These are phyloP conservation scores for Galeopterus variegatus DNA, from an alignment of 2,113 vertebrate species.

Conservation along the genomic window DNA sequence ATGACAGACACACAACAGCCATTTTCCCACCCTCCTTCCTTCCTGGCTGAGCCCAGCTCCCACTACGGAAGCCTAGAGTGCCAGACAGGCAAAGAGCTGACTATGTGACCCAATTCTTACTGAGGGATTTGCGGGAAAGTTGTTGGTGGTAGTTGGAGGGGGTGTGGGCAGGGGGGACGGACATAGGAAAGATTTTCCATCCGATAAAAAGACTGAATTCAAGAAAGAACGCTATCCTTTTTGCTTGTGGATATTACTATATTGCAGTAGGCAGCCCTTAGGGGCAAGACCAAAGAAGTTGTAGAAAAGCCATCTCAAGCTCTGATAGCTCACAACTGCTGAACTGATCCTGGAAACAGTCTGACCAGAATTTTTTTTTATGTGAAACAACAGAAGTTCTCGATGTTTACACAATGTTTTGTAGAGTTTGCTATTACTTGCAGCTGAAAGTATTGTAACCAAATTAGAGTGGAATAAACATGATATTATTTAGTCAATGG, in stretches of 20 bases:
- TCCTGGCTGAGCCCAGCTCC: not conserved
- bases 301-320: not conserved
- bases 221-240: not conserved
- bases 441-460: not conserved
- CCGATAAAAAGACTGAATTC: not conserved
- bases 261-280: not conserved
- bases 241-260: not conserved
- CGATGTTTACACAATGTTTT: not conserved
- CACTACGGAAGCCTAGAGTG: not conserved
- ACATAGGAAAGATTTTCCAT: not conserved
- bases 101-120: not conserved
- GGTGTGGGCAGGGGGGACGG: rapidly evolving
- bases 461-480: not conserved
- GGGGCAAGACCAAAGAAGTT: not conserved
- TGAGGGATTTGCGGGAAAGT: not conserved
- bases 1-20: not conserved
- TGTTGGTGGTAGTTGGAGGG: not conserved
- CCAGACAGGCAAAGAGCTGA: not conserved
- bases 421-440: not conserved
- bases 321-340: not conserved
- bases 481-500: not conserved
- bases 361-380: not conserved
- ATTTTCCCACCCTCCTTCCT: not conserved
- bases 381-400: not conserved
- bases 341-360: not conserved